Evolutionary conservation across 2,888 invertebrate genomes (phyloP), one percentile per base, ranked within the genome.

Genomic region (Drosophila emarginata): DNA sequence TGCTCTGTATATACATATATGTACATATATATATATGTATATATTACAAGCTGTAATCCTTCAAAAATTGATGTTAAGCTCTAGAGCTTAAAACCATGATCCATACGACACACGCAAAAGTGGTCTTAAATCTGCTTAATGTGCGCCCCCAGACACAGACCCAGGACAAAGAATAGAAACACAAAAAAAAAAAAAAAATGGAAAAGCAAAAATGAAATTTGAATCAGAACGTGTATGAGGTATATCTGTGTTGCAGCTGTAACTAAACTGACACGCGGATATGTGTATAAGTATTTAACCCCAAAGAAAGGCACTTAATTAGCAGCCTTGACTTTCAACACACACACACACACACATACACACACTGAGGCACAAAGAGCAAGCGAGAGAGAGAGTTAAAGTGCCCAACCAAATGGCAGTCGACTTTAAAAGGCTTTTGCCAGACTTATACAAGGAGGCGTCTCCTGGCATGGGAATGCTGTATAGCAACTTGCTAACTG

Each of bases 21-120:
- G 6, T 40, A 9, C 14, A 12, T 57, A 14, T 37, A 54, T 37
- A 67, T 61, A 70, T 69, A n/a, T n/a, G n/a, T n/a, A 18, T 59
- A 67, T 61, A 70, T 69, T 64, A 69, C 77, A 74, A 64, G 76
- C 74, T 71, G 77, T 75, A 80, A 80, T 86, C 88, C 77, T 83
- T 77, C 67, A 80, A 84, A 82, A 88, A 80, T 84, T 82, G 77
- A 82, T 86, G 83, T 70, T 88, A 84, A 84, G 78, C 75, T 71
- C 36, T 28, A 66, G 65, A 61, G 79, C 88, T 87, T 71, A 72
- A 77, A 77, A 79, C 67, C 77, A 62, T 68, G 68, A 85, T 72
- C 80, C 63, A 51, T 52, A 59, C 50, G 54, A 56, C 71, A 57
- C 53, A 58, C 61, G 28, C 61, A 53, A 77, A 74, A 77, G 77